Evolutionary conservation across 2,797 vertebrate genomes (phyloP).

Genomic region (Nannoperca obscura): DNA sequence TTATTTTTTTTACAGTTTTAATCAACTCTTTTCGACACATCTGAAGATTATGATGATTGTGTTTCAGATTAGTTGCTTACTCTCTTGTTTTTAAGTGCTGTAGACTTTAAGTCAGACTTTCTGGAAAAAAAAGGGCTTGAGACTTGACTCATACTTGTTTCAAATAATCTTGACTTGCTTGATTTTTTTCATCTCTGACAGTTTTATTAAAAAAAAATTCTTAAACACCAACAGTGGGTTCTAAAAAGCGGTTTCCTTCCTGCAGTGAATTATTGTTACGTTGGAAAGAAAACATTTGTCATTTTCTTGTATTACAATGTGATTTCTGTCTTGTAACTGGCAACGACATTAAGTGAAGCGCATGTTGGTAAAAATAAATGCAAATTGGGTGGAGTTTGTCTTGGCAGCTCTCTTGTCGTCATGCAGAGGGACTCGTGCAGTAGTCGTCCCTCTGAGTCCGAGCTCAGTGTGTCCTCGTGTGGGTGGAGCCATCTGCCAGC

Average conservation of each 20-base stretch:
- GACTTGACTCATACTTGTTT: neutral
- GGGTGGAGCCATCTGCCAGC: slow-evolving; percentile 56
- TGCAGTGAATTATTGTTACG: neutral
- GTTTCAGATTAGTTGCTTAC: neutral
- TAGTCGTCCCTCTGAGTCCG: slow-evolving; percentile 18
- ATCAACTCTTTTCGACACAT: no score
- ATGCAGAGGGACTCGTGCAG: neutral
- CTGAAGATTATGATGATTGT: no score
- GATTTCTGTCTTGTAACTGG: slow-evolving; percentile 6
- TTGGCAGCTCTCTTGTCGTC: slow-evolving; percentile 29
- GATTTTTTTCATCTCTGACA: neutral
- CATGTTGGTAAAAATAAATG: slow-evolving; percentile 19
- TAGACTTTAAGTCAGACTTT: no score
- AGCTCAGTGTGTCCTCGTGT: slow-evolving; percentile 59
- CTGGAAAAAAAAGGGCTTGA: neutral
- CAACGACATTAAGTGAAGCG: neutral
- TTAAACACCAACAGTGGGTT: neutral
- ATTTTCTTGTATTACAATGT: neutral
- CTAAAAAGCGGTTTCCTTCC: neutral
- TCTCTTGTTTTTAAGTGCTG: neutral
- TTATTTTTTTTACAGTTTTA: neutral
- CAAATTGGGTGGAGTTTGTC: slow-evolving; percentile 25
- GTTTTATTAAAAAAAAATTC: no score
- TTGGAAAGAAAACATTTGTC: slow-evolving; percentile 3
- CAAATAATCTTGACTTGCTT: neutral